phyloP scores from a whole-genome alignment of 37 sponge, comb jelly and placozoan species.

The Corticium candelabrum region DNA sequence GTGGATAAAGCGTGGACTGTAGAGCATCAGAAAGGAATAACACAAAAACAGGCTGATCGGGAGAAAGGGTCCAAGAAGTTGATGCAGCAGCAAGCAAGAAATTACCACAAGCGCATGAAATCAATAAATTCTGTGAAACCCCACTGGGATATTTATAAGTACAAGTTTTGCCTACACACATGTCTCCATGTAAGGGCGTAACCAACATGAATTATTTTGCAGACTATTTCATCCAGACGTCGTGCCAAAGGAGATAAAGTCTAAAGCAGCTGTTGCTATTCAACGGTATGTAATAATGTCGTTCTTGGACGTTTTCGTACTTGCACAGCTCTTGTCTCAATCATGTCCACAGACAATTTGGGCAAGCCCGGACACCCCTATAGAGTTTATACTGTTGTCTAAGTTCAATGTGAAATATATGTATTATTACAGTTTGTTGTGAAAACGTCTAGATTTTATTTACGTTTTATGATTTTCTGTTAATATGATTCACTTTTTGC shows the following conservation, averaged over 20 bases:
- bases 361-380: too few relatives aligned
- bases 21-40: not conserved
- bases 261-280: not conserved
- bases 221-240: not conserved
- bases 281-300: not conserved
- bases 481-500: too few relatives aligned
- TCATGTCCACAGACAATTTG: too few relatives aligned
- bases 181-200: too few relatives aligned
- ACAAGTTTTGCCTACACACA: not conserved
- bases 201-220: not conserved
- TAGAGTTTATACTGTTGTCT: too few relatives aligned
- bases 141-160: not conserved
- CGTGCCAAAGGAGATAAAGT: not conserved
- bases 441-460: too few relatives aligned
- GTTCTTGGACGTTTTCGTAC: too few relatives aligned
- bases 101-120: not conserved
- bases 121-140: not conserved
- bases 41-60: not conserved
- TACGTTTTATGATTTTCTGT: not conserved
- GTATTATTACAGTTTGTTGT: too few relatives aligned
- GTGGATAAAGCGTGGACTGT: not conserved
- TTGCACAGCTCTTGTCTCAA: too few relatives aligned
- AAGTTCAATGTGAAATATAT: too few relatives aligned
- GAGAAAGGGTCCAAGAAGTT: not conserved
- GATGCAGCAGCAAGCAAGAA: not conserved